Evolutionary conservation across 2,113 vertebrate genomes (phyloP), one percentile per base, ranked within the genome.

Genomic region (Gallinago paraguaiae): DNA sequence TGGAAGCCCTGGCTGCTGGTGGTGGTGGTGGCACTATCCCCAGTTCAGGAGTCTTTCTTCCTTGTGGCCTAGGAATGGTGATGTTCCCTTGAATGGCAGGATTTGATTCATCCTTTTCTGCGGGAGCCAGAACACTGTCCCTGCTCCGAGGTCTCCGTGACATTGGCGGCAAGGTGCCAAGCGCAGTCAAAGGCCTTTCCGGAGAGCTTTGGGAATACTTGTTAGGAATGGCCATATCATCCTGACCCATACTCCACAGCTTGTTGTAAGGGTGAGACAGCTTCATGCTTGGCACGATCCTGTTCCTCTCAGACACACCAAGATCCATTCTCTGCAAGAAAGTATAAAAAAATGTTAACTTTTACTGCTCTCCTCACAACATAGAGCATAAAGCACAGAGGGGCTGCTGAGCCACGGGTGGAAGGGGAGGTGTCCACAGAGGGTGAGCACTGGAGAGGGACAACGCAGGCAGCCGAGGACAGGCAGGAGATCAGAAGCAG

Each of bases 11-110:
- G 23, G 98, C 84, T 16, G 98, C 98, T 6, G 99, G 98, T 1
- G 99, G 99, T 0, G 99, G 99, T 0, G 98, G 98, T 2, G 99
- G 98, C 70, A 99, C 98, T 3, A 98, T 97, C 23, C 99, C 98
- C 57, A 99, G 97, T 72, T 99, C 99, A 0, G 99, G 98, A 3
- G 99, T 99, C 97, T 99, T 99, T 70, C 98, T 98, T 35, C 99
- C 99, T 11, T 99, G 99, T 4, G 99, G 99, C 14, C 99, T 98
- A 9, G 99, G 99, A 64, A 99, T 99, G 75, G 99, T 99, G 95
- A 99, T 99, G 95, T 96, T 99, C 37, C 98, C 95, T 18, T 96
- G 98, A 54, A 94, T 2, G 20, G 95, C 64, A 8, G 89, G 71
- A 23, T 24, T 92, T 2, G 33, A 46, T 12, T 96, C 98, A 13